Percentiles rank a stretch among this genome's conserved stretches.
Evolutionary conservation across 1,140 invertebrate species (phyloP).

Genomic region (Anastatus disparis): DNA sequence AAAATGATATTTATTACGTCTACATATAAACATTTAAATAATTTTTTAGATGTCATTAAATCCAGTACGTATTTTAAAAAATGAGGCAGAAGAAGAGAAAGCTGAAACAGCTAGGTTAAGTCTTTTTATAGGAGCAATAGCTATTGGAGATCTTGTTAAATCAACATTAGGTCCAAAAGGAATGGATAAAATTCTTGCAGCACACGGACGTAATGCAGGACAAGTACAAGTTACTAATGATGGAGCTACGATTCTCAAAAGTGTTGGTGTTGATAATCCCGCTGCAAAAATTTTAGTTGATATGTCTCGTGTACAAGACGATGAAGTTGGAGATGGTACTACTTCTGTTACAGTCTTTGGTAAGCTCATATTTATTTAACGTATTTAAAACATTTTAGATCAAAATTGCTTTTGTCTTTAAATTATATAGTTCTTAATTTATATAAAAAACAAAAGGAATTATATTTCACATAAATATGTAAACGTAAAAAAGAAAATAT

Average conservation of each 20-base stretch:
- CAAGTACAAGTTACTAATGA: conserved; percentile 98
- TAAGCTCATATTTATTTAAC: conserved; percentile 52
- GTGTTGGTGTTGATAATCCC: conserved; percentile 98
- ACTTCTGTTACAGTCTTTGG: conserved; percentile 97
- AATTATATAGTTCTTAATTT: too few relatives aligned
- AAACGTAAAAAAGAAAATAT: too few relatives aligned
- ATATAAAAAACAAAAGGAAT: too few relatives aligned
- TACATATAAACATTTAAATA: not conserved
- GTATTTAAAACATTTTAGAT: too few relatives aligned
- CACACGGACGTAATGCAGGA: conserved; percentile 82
- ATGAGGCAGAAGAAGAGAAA: conserved; percentile 97
- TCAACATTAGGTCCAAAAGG: conserved; percentile 98
- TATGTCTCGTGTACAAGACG: conserved; percentile 98
- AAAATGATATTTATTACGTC: not conserved
- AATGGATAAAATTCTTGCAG: conserved; percentile 99
- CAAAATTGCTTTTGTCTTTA: too few relatives aligned
- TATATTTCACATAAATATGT: too few relatives aligned
- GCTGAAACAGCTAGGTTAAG: conserved; percentile 95
- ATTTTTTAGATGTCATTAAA: conserved; percentile 83
- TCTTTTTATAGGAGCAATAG: conserved; percentile 97
- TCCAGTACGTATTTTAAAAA: conserved; percentile 92
- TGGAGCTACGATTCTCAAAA: conserved; percentile 97
- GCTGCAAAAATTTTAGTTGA: conserved; percentile 99
- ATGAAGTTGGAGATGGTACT: conserved; percentile 99
- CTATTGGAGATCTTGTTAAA: conserved; percentile 98